Percentiles rank a stretch among this genome's conserved stretches.
Evolutionary conservation across 2,888 invertebrate species (phyloP).

Genomic region (Acanthopleura granulata): DNA sequence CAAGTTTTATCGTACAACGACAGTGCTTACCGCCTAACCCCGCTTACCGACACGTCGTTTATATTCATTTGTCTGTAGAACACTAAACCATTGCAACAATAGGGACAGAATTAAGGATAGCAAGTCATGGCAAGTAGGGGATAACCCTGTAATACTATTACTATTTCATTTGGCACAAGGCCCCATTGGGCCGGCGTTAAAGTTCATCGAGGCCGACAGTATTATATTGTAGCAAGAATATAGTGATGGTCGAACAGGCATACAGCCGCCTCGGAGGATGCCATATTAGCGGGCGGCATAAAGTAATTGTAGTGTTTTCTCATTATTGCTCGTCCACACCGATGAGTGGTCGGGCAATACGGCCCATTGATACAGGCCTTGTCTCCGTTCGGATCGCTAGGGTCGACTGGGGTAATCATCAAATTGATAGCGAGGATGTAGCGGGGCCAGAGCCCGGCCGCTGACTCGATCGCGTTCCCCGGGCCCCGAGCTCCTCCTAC

Average conservation of each 20-base stretch:
- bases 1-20: too few species aligned
- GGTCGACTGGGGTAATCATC: neutral
- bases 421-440: neutral
- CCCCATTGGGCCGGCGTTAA: neutral
- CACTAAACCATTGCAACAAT: neutral
- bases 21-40: too few species aligned
- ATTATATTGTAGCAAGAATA: too few species aligned
- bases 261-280: neutral
- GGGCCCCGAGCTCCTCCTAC: neutral
- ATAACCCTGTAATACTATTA: slow-evolving; percentile 8
- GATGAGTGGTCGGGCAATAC: neutral
- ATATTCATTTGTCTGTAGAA: neutral
- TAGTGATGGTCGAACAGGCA: too few species aligned
- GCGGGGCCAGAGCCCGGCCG: neutral
- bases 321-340: neutral
- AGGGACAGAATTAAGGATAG: neutral
- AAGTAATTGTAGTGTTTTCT: slow-evolving; percentile 10
- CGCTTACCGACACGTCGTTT: neutral
- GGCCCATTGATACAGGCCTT: neutral
- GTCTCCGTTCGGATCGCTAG: neutral
- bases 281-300: neutral
- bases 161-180: slow-evolving; percentile 7
- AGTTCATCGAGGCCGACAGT: neutral
- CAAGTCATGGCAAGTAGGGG: neutral
- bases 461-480: neutral